Evolutionary conservation across 2,113 vertebrate species (phyloP), one percentile per base, ranked within the genome.

Genomic region (Syngnathus scovelli): DNA sequence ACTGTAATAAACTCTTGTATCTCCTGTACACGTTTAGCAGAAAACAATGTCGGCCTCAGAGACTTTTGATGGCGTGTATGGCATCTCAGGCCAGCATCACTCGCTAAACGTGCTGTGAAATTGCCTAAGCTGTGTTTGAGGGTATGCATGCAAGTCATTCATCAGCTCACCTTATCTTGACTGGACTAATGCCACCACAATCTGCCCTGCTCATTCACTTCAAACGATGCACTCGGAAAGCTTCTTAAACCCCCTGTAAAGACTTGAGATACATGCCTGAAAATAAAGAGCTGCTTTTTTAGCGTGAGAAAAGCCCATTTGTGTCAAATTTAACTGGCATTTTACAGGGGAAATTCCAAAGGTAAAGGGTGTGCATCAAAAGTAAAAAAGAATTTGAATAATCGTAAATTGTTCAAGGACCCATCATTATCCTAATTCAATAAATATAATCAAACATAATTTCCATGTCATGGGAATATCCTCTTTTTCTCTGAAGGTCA

Each of bases 111-210:
- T 38, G 70, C 81, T 90, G 80, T 82, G 87, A 89, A 90, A 88
- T 89, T 86, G 84, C 82, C 86, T 82, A 80, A 90, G 83, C 83
- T 85, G 60, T 66, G 83, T 84, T 85, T 81, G 75, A 85, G 85
- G 83, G 70, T 79, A 78, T 86, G 79, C 76, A 68, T 59, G 41
- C 73, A 86, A 88, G 88, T 83, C 84, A 78, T 90, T 88, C 86
- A 90, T 90, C 84, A 89, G 81, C 76, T 86, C 84, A 88, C 83
- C 88, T 90, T 90, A 89, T 92, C 90, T 87, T 61, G 69, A 82
- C 78, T 74, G 84, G 59, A 83, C 59, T 79, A 71, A 76, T 78
- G 49, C 82, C 79, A 77, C 79, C 74, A 83, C 82, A 77, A 76
- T 80, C 72, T 87, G 83, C 84, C 86, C 82, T 37, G 76, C 87